Conservation (phyloP, 1,140 invertebrate genomes). For the Caenorhabditis inopinata region DNA sequence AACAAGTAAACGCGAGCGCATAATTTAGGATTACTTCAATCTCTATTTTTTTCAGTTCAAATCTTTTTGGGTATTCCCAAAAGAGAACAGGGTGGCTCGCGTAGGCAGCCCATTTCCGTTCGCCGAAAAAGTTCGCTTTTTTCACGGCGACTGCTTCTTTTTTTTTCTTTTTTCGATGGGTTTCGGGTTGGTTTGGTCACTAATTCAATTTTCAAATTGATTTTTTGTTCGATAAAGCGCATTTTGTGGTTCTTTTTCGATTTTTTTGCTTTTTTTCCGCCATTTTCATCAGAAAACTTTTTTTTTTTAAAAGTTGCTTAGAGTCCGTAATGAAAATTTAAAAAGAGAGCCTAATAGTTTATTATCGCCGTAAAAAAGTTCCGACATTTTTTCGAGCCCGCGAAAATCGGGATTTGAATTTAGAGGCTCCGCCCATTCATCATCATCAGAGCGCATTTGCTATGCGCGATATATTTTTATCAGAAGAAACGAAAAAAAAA, state of each 20-base stretch:
- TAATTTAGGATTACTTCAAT: not conserved
- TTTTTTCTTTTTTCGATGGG: not conserved
- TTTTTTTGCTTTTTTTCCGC: not conserved
- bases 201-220: conserved; percentile 13
- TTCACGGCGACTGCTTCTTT: not conserved
- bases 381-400: no score
- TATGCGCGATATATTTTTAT: no score
- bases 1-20: not conserved
- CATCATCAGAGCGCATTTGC: no score
- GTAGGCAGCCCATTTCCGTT: not conserved
- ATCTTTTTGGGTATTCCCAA: not conserved
- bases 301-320: no score
- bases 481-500: no score
- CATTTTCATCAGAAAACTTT: no score
- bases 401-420: no score
- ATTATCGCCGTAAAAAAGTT: no score
- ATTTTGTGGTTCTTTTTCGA: not conserved
- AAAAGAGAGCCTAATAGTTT: no score
- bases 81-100: not conserved
- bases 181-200: not conserved
- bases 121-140: not conserved
- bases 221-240: no score
- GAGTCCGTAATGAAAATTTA: no score
- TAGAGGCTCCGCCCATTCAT: no score
- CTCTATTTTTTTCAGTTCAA: not conserved